Evolutionary conservation across 2,888 invertebrate genomes (phyloP).

Genomic region (Choreutis nemorana): DNA sequence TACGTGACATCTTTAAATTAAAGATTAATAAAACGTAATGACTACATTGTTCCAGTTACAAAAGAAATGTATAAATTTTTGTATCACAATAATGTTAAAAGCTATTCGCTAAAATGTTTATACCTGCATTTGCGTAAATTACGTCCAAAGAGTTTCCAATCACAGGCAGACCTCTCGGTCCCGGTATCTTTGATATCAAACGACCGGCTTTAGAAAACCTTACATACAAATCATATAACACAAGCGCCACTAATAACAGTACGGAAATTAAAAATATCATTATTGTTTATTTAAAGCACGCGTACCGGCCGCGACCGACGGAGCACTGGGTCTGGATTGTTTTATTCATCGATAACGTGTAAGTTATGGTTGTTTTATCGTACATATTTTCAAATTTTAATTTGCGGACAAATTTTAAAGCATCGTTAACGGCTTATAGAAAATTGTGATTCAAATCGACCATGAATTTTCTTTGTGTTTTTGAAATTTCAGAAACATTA

Average conservation of each 20-base stretch:
- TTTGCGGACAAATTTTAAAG: too few species aligned
- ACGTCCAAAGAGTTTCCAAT: conserved; percentile 22
- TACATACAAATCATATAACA: conserved; percentile 7
- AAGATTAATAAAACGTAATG: not conserved
- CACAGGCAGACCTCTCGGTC: conserved; percentile 22
- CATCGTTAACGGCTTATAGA: too few species aligned
- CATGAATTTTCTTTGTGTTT: too few species aligned
- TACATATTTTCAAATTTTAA: too few species aligned
- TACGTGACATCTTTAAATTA: too few species aligned
- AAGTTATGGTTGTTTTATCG: too few species aligned
- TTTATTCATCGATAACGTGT: too few species aligned
- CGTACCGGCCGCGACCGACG: too few species aligned
- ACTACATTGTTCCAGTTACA: not conserved
- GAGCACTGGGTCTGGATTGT: too few species aligned
- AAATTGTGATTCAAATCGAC: too few species aligned
- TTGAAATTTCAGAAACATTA: too few species aligned
- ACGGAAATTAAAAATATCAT: not conserved
- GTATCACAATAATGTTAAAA: not conserved
- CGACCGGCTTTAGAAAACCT: conserved; percentile 11
- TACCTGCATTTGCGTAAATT: not conserved
- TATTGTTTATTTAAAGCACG: too few species aligned
- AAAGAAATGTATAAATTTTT: not conserved
- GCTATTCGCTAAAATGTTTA: not conserved
- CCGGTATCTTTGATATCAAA: conserved; percentile 27
- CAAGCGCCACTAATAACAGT: not conserved